These are phyloP conservation scores for Metalampra italica DNA, from an alignment of 2,888 invertebrate genomes.

Conservation along the genomic window DNA sequence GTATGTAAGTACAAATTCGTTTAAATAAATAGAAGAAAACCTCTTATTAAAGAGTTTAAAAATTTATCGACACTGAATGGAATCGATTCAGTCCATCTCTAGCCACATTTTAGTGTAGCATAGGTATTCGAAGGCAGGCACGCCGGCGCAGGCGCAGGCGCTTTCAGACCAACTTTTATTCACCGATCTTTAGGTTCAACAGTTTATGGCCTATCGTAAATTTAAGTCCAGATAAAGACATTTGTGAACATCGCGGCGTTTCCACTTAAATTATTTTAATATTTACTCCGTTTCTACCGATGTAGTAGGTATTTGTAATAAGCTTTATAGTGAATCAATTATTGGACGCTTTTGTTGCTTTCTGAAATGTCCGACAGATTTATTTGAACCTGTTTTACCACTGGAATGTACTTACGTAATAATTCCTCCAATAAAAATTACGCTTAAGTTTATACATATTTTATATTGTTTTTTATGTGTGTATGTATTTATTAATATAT, in stretches of 20 bases:
- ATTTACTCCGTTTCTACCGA: constrained; percentile 45
- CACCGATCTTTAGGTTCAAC: constrained; percentile 61
- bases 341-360: not conserved
- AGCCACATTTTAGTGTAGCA: constrained; percentile 50
- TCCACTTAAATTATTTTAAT: constrained; percentile 71
- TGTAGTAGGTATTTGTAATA: constrained; percentile 52
- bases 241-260: constrained; percentile 60
- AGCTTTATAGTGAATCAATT: constrained; percentile 61
- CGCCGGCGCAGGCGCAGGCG: constrained; percentile 26
- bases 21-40: too few relatives aligned
- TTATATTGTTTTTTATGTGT: too few relatives aligned
- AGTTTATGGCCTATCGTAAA: constrained; percentile 67
- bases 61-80: too few relatives aligned
- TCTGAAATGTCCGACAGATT: not conserved
- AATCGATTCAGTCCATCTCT: constrained; percentile 19
- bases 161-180: constrained; percentile 60
- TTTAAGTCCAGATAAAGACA: constrained; percentile 63
- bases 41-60: too few relatives aligned
- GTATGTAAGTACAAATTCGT: too few relatives aligned
- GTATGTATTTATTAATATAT: too few relatives aligned
- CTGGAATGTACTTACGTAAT: too few relatives aligned
- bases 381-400: too few relatives aligned
- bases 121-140: constrained; percentile 24
- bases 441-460: too few relatives aligned
- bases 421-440: too few relatives aligned